Evolutionary conservation across 2,797 vertebrate genomes (phyloP).

Genomic region (Petrocephalus sullivani): DNA sequence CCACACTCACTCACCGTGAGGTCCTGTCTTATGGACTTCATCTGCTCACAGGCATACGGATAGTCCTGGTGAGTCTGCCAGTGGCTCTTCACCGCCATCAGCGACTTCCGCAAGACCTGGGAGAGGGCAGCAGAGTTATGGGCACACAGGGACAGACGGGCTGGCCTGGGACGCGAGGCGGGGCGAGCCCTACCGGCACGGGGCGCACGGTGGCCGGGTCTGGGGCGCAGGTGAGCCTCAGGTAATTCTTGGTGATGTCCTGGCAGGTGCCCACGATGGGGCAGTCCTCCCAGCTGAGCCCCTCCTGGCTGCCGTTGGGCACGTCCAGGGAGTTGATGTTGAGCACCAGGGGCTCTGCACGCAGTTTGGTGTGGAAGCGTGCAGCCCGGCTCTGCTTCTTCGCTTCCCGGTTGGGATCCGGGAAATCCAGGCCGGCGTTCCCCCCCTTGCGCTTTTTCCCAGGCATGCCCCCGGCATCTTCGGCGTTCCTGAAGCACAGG

Average conservation of each 20-base stretch:
- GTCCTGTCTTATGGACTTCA: slow-evolving; percentile 91
- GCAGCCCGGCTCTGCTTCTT: slow-evolving; percentile 85
- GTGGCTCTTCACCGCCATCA: slow-evolving; percentile 75
- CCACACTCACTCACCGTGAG: slow-evolving; percentile 68
- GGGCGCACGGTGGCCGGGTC: slow-evolving; percentile 84
- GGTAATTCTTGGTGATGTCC: slow-evolving; percentile 83
- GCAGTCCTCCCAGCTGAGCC: slow-evolving; percentile 84
- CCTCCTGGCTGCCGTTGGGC: slow-evolving; percentile 63
- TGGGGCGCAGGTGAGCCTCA: slow-evolving; percentile 84
- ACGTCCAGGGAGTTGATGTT: slow-evolving; percentile 68
- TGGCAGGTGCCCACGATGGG: slow-evolving; percentile 85
- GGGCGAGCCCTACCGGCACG: slow-evolving; percentile 55
- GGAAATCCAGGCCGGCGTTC: slow-evolving; percentile 71
- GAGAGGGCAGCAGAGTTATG: not conserved
- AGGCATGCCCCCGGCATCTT: slow-evolving; percentile 50
- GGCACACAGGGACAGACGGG: not conserved
- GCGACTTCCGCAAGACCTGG: slow-evolving; percentile 80
- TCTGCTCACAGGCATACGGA: slow-evolving; percentile 84
- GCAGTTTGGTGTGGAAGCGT: slow-evolving; percentile 82
- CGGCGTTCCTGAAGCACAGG: slow-evolving; percentile 53
- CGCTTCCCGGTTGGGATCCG: slow-evolving; percentile 83
- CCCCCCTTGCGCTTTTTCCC: slow-evolving; percentile 74
- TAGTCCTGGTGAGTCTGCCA: slow-evolving; percentile 89
- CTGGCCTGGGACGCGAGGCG: not conserved
- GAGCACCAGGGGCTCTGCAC: slow-evolving; percentile 79